phyloP scores from a whole-genome alignment of 1,140 invertebrate genomes.

The Drosophila varians region DNA sequence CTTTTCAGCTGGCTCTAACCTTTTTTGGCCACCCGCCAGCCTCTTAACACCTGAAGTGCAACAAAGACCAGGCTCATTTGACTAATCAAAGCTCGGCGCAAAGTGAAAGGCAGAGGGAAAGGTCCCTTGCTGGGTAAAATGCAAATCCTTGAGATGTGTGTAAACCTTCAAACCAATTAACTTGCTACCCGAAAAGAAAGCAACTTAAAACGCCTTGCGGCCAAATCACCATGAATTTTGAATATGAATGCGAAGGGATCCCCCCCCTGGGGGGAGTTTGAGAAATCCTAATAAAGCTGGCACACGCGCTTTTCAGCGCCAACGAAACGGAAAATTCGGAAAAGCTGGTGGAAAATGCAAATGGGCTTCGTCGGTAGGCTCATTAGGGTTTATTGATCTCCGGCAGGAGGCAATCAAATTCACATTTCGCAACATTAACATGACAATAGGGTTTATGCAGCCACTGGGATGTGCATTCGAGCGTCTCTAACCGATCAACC shows the following conservation, averaged over 20 bases:
- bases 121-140: constrained; percentile 25
- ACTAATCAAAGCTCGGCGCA: constrained; percentile 38
- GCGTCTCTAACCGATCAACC: constrained; percentile 56
- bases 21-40: constrained; percentile 54
- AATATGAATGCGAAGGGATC: constrained; percentile 65
- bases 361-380: constrained; percentile 52
- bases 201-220: constrained; percentile 74
- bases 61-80: constrained; percentile 36
- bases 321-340: constrained; percentile 66
- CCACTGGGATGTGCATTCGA: constrained; percentile 49
- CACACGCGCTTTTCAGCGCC: constrained; percentile 76
- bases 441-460: constrained; percentile 54
- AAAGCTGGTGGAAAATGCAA: constrained; percentile 57
- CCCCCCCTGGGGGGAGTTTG: constrained; percentile 24
- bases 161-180: constrained; percentile 77
- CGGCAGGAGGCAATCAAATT: constrained; percentile 75
- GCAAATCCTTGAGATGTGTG: constrained; percentile 63
- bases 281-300: constrained; percentile 44
- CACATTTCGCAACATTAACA: constrained; percentile 75
- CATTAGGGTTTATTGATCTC: constrained; percentile 73
- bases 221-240: constrained; percentile 18
- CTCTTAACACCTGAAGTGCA: constrained; percentile 41
- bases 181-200: constrained; percentile 66
- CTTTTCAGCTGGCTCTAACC: constrained; percentile 19
- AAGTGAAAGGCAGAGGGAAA: not conserved